phyloP scores from a whole-genome alignment of 2,888 invertebrate species.

The Gymnosoma rotundatum region DNA sequence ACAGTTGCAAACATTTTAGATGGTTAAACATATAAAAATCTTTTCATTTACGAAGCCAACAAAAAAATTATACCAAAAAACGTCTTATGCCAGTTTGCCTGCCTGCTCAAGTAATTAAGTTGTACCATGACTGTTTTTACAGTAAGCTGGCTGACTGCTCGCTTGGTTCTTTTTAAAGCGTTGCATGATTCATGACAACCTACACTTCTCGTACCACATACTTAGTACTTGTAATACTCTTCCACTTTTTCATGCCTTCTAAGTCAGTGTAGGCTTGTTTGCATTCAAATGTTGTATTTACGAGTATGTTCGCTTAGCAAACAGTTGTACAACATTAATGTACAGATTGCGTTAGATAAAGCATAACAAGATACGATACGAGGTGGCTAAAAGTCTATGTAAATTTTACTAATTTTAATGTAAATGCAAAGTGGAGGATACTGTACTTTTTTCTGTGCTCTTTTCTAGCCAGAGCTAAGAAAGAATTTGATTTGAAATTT shows the following conservation, averaged over 20 bases:
- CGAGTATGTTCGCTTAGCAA: slow-evolving; percentile 6
- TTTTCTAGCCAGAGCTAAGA: slow-evolving; percentile 7
- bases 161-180: slow-evolving; percentile 48
- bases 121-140: slow-evolving; percentile 27
- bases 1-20: not conserved
- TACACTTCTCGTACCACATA: slow-evolving; percentile 19
- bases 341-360: slow-evolving; percentile 69
- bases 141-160: slow-evolving; percentile 32
- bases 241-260: slow-evolving; percentile 11
- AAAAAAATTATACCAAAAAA: slow-evolving; percentile 26
- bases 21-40: not conserved
- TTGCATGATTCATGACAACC: slow-evolving; percentile 65
- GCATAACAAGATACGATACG: slow-evolving; percentile 58
- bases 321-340: slow-evolving; percentile 56
- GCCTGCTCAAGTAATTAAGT: slow-evolving; percentile 63
- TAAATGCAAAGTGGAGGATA: slow-evolving; percentile 60
- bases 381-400: slow-evolving; percentile 69
- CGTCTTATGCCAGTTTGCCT: slow-evolving; percentile 19
- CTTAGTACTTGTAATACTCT: slow-evolving; percentile 1
- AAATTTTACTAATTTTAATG: slow-evolving; percentile 68
- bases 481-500: slow-evolving; percentile 17
- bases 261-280: slow-evolving; percentile 10
- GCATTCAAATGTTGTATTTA: slow-evolving; percentile 3
- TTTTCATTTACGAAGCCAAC: not conserved
- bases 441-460: slow-evolving; percentile 32